phyloP scores from a whole-genome alignment of 2,113 vertebrate genomes.

The Lamprotornis superbus region DNA sequence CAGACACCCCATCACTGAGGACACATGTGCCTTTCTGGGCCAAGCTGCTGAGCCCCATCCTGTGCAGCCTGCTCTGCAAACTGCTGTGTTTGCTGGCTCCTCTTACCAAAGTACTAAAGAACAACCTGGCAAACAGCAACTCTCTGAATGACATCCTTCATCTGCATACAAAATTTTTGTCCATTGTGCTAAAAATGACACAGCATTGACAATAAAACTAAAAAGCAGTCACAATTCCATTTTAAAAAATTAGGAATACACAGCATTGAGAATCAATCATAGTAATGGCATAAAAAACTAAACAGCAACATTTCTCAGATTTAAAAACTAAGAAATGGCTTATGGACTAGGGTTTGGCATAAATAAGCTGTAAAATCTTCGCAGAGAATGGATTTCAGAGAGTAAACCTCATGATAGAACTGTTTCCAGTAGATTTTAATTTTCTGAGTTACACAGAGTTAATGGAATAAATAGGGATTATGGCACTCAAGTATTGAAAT shows the following conservation, averaged over 20 bases:
- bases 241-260: background rate
- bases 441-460: background rate
- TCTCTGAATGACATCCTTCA: background rate
- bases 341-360: background rate
- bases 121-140: background rate
- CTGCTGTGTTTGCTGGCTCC: rapidly evolving
- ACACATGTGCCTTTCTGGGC: background rate
- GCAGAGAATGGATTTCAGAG: background rate
- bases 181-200: background rate
- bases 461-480: background rate
- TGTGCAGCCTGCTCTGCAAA: background rate
- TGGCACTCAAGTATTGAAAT: background rate
- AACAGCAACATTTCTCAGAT: background rate
- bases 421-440: background rate
- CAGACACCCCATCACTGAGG: background rate
- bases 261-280: background rate
- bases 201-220: background rate
- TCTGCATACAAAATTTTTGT: too few relatives aligned
- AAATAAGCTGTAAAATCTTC: background rate
- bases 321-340: background rate
- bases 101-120: background rate
- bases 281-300: background rate
- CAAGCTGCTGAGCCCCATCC: background rate
- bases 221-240: background rate
- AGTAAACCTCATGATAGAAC: background rate